Percentiles rank a stretch among this genome's conserved stretches.
phyloP scores from a whole-genome alignment of 2,113 vertebrate genomes.

The Agapornis roseicollis region DNA sequence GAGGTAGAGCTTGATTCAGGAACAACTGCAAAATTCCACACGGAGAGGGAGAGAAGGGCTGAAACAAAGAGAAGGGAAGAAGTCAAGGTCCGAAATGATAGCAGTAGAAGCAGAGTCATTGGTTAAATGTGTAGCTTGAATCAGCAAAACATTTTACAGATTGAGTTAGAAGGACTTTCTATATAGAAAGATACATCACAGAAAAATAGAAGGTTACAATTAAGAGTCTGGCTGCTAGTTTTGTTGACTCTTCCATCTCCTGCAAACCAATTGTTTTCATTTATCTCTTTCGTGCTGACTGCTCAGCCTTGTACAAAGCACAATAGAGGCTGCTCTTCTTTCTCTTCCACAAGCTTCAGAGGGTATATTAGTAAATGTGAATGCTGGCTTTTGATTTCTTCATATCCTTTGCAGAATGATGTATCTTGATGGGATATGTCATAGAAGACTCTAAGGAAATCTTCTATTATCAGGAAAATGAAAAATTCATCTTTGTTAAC shows the following conservation, averaged over 20 bases:
- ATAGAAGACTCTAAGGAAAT: conserved; percentile 50
- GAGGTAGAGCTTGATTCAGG: not conserved
- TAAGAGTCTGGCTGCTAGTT: not conserved
- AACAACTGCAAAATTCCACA: not conserved
- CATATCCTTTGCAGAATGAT: not conserved
- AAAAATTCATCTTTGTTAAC: conserved; percentile 49
- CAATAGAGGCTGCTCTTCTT: not conserved
- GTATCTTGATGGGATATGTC: conserved; percentile 26
- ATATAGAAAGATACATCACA: not conserved
- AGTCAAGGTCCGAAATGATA: not conserved
- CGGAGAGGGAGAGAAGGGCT: not conserved
- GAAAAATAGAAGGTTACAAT: not conserved
- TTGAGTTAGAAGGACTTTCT: not conserved
- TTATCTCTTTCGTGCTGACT: not conserved
- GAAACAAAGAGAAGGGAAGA: not conserved
- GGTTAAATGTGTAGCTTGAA: not conserved
- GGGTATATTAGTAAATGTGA: conserved; percentile 3
- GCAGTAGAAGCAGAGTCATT: accelerated
- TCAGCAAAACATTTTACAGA: not conserved
- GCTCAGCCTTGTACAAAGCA: not conserved
- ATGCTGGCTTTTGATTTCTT: conserved; percentile 16
- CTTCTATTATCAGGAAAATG: conserved; percentile 37
- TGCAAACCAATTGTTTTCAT: not conserved
- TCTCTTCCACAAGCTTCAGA: not conserved
- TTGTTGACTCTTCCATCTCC: not conserved